Evolutionary conservation across 1,140 invertebrate genomes (phyloP).

Genomic region (Eurosta solidaginis): DNA sequence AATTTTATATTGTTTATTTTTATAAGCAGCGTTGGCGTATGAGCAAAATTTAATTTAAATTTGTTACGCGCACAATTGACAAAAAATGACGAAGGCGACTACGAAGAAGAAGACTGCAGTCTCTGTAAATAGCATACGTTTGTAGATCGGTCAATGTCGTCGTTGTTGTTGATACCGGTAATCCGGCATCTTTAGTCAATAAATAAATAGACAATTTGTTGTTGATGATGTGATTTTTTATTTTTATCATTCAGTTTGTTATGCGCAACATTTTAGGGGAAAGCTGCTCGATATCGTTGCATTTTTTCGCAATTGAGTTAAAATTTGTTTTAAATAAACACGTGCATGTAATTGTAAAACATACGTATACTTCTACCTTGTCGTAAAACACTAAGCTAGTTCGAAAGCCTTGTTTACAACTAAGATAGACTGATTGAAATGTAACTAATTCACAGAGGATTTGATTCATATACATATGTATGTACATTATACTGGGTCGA

Average conservation of each 20-base stretch:
- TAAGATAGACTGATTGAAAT: too few species aligned
- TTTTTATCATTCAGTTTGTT: slow-evolving; percentile 10
- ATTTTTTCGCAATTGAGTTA: not conserved
- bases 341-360: too few species aligned
- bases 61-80: not conserved
- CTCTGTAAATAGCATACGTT: not conserved
- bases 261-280: not conserved
- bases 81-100: slow-evolving; percentile 1
- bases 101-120: not conserved
- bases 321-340: not conserved
- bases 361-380: too few species aligned
- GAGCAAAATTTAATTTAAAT: not conserved
- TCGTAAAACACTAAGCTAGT: too few species aligned
- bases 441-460: too few species aligned
- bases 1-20: not conserved
- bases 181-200: not conserved
- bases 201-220: too few species aligned
- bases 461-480: too few species aligned
- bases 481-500: too few species aligned
- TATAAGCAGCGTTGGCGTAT: not conserved
- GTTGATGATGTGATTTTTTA: not conserved
- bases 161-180: not conserved
- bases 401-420: too few species aligned
- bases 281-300: not conserved
- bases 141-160: not conserved